A percentile compares a stretch with the other conserved stretches of the same genome.
Conservation (phyloP, 1,140 invertebrate genomes). For the Rhopalosiphum maidis region DNA sequence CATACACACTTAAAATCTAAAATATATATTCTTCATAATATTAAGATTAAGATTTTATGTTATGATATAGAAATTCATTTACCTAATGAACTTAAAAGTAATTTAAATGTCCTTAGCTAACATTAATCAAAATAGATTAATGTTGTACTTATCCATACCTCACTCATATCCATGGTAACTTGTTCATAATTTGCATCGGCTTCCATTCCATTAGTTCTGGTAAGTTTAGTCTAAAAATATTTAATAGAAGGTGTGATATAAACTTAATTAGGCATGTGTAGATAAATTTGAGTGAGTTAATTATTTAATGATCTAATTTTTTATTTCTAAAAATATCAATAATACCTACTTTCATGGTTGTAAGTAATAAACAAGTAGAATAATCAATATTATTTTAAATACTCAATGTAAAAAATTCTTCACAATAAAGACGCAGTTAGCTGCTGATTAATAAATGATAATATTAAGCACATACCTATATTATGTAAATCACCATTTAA, state of each 20-base stretch:
- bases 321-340: not conserved
- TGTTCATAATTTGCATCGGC: slow-evolving; percentile 59
- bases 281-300: not conserved
- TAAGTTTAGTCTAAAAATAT: slow-evolving; percentile 43
- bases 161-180: slow-evolving; percentile 60
- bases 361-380: not conserved
- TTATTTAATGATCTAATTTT: not conserved
- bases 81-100: not conserved
- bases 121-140: slow-evolving; percentile 30
- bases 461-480: not conserved
- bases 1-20: not conserved
- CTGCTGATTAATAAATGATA: not conserved
- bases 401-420: not conserved
- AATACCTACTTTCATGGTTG: not conserved
- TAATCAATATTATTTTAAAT: not conserved
- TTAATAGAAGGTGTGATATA: slow-evolving; percentile 4
- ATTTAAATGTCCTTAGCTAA: not conserved
- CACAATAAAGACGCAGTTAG: not conserved
- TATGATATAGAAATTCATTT: not conserved
- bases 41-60: not conserved
- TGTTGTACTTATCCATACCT: slow-evolving; percentile 57
- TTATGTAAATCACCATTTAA: not conserved
- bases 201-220: slow-evolving; percentile 48
- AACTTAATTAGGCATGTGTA: not conserved
- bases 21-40: not conserved